Conservation (phyloP, 2,888 invertebrate species). For the Zelleria hepariella region DNA sequence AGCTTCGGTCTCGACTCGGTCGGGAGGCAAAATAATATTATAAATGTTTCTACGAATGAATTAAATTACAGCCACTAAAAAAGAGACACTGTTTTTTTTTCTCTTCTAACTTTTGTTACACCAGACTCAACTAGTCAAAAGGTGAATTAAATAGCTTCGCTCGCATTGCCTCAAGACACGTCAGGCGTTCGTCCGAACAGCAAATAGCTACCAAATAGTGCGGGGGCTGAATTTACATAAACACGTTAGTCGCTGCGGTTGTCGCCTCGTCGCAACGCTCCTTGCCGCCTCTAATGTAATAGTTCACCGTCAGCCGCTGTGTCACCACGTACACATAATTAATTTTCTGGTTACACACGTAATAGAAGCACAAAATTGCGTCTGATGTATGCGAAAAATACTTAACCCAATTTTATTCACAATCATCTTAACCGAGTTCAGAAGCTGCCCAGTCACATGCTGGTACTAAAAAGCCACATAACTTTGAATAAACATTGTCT, state of each 20-base stretch:
- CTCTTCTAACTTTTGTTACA: background rate
- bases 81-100: background rate
- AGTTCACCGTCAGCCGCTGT: background rate
- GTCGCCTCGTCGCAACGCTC: constrained; percentile 14
- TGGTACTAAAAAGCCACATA: too few species aligned
- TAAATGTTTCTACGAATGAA: background rate
- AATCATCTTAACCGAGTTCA: too few species aligned
- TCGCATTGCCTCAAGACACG: background rate
- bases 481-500: too few species aligned
- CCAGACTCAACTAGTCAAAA: too few species aligned
- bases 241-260: constrained; percentile 29
- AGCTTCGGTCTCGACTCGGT: too few species aligned
- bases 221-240: constrained; percentile 29
- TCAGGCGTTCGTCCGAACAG: background rate
- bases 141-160: too few species aligned
- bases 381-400: background rate
- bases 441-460: too few species aligned
- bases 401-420: background rate
- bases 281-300: background rate
- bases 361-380: background rate
- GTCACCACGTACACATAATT: background rate
- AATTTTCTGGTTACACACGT: background rate
- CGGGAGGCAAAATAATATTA: too few species aligned
- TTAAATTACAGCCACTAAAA: background rate
- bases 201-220: constrained; percentile 5